Conservation (phyloP, 1,140 invertebrate species). For the Cylas formicarius region DNA sequence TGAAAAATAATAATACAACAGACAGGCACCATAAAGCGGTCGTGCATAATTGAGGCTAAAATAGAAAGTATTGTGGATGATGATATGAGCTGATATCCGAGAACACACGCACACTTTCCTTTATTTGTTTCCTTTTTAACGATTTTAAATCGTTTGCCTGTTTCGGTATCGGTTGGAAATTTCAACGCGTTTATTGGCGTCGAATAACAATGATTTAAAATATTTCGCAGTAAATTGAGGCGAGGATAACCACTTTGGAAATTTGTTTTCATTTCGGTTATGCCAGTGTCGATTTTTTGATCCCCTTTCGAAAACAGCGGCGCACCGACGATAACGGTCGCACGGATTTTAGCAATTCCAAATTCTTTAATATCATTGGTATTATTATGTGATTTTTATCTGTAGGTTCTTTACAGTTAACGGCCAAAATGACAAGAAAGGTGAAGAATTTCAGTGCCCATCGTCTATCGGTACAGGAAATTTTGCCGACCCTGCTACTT, state of each 20-base stretch:
- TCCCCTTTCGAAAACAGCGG: too few relatives aligned
- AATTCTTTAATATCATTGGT: too few relatives aligned
- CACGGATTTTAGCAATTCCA: too few relatives aligned
- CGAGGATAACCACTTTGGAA: constrained; percentile 5
- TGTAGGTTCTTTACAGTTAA: constrained; percentile 34
- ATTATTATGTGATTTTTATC: constrained; percentile 26
- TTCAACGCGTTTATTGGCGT: background rate
- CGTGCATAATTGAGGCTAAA: constrained; percentile 17
- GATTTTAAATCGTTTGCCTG: constrained; percentile 4
- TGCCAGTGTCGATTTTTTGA: too few relatives aligned
- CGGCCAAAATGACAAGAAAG: constrained; percentile 42
- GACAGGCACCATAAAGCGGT: too few relatives aligned
- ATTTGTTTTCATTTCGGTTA: constrained; percentile 17
- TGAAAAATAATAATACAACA: too few relatives aligned
- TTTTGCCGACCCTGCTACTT: constrained; percentile 83
- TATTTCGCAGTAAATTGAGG: background rate
- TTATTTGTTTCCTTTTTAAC: constrained; percentile 10
- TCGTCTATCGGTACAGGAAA: constrained; percentile 75
- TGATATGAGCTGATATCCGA: constrained; percentile 16
- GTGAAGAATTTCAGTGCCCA: constrained; percentile 64
- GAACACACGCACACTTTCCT: constrained; percentile 2
- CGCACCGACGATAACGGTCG: too few relatives aligned
- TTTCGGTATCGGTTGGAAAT: background rate
- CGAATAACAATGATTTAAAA: background rate
- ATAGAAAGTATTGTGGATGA: constrained; percentile 21